phyloP scores from a whole-genome alignment of 2,113 vertebrate species.

The Lophotis ruficrista region DNA sequence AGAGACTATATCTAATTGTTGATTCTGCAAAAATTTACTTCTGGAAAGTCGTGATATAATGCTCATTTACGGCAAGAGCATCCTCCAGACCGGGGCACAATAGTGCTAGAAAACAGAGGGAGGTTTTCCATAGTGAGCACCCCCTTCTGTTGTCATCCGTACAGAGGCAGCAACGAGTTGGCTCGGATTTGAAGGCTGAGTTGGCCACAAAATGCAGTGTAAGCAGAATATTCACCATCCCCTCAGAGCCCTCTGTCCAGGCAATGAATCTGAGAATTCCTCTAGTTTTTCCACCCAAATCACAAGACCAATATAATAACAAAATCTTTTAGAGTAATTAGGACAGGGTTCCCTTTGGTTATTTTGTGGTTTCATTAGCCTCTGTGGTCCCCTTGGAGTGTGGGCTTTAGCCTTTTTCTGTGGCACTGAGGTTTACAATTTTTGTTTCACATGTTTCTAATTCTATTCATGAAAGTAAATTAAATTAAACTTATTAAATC shows the following conservation, averaged over 20 bases:
- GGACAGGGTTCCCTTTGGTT: background rate
- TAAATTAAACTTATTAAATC: background rate
- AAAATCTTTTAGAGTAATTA: background rate
- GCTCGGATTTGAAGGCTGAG: background rate
- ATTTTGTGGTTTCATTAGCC: background rate
- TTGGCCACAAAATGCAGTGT: background rate
- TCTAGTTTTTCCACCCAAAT: background rate
- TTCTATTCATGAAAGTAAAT: background rate
- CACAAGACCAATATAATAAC: background rate
- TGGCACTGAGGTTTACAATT: background rate
- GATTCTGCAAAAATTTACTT: background rate
- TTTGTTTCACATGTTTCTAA: background rate
- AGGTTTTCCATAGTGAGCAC: accelerated
- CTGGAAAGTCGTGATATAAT: background rate
- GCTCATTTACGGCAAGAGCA: background rate
- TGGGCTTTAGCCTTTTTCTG: background rate
- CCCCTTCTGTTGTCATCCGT: accelerated
- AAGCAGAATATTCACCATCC: background rate
- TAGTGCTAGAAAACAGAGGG: background rate
- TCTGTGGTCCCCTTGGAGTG: accelerated
- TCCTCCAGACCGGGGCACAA: background rate
- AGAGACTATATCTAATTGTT: accelerated
- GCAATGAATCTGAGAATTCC: background rate
- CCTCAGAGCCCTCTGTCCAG: background rate
- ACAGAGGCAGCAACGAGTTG: accelerated